A percentile compares a stretch with the other conserved stretches of the same genome.
Evolutionary conservation across 2,797 vertebrate species (phyloP).

Genomic region (Oreochromis grahami): DNA sequence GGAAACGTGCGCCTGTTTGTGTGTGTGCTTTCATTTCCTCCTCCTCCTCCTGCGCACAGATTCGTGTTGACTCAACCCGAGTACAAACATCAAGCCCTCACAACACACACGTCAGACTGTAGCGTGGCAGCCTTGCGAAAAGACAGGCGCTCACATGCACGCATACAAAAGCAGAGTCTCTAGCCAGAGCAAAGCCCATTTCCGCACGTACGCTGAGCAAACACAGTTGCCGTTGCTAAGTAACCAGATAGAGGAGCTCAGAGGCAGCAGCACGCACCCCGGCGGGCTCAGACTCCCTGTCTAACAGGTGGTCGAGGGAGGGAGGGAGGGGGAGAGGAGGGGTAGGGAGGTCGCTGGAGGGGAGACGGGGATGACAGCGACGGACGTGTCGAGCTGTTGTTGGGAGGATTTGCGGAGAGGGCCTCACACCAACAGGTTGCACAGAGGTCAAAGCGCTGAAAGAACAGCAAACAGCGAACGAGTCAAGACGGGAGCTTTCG

Average conservation of each 20-base stretch:
- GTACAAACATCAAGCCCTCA: slow-evolving; percentile 39
- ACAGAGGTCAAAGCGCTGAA: slow-evolving; percentile 42
- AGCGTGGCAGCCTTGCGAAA: slow-evolving; percentile 40
- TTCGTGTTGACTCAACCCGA: slow-evolving; percentile 12
- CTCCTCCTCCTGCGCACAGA: slow-evolving; percentile 10
- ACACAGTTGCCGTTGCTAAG: slow-evolving; percentile 74
- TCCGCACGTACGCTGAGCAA: slow-evolving; percentile 71
- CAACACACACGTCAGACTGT: slow-evolving; percentile 15
- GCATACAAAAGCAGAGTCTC: slow-evolving; percentile 51
- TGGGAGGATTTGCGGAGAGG: slow-evolving; percentile 33
- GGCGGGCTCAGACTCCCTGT: slow-evolving; percentile 60
- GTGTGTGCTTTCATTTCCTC: slow-evolving; percentile 18
- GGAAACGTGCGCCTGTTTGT: background rate
- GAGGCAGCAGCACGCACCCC: slow-evolving; percentile 64
- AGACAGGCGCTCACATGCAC: slow-evolving; percentile 29
- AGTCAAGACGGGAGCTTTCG: background rate
- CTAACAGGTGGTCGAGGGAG: slow-evolving; percentile 71
- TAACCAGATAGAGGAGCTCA: slow-evolving; percentile 72
- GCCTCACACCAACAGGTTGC: slow-evolving; percentile 38
- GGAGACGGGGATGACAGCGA: slow-evolving; percentile 49
- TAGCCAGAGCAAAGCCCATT: slow-evolving; percentile 56
- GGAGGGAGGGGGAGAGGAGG: background rate
- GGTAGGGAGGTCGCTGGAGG: slow-evolving; percentile 8
- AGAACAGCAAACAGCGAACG: slow-evolving; percentile 32
- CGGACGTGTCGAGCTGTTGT: slow-evolving; percentile 28